phyloP scores from a whole-genome alignment of 2,888 invertebrate genomes.

The Athripsodes cinereus region DNA sequence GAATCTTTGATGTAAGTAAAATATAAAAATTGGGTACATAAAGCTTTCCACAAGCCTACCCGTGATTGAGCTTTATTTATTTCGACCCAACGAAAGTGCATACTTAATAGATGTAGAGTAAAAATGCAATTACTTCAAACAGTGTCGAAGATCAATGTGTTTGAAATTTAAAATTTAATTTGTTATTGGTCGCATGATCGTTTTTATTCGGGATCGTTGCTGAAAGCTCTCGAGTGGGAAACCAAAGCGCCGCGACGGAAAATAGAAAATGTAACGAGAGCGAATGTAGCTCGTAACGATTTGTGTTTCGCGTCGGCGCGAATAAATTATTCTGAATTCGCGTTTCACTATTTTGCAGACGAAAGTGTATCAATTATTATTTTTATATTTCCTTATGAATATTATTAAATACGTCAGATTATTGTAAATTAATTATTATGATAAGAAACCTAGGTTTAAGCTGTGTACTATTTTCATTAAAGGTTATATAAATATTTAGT shows the following conservation, averaged over 20 bases:
- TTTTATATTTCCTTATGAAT: background rate
- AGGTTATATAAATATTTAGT: background rate
- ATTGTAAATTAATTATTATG: background rate
- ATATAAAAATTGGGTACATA: too few relatives aligned
- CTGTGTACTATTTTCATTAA: background rate
- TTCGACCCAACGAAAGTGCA: too few relatives aligned
- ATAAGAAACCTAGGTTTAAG: background rate
- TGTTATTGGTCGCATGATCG: too few relatives aligned
- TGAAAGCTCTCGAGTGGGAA: too few relatives aligned
- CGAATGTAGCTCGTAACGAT: slow-evolving; percentile 10
- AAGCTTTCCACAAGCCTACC: too few relatives aligned
- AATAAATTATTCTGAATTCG: background rate
- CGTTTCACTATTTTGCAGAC: background rate
- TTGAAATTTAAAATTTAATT: too few relatives aligned
- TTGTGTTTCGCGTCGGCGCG: slow-evolving; percentile 18
- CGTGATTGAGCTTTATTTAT: too few relatives aligned
- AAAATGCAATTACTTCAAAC: too few relatives aligned
- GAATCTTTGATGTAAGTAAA: too few relatives aligned
- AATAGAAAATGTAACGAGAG: background rate
- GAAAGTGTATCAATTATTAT: background rate
- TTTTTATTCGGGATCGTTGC: too few relatives aligned
- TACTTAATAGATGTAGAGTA: too few relatives aligned
- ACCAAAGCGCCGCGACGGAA: background rate
- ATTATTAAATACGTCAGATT: background rate
- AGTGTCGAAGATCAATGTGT: too few relatives aligned